Evolutionary conservation across 2,888 invertebrate species (phyloP).

Genomic region (Leptinotarsa tumamoca): DNA sequence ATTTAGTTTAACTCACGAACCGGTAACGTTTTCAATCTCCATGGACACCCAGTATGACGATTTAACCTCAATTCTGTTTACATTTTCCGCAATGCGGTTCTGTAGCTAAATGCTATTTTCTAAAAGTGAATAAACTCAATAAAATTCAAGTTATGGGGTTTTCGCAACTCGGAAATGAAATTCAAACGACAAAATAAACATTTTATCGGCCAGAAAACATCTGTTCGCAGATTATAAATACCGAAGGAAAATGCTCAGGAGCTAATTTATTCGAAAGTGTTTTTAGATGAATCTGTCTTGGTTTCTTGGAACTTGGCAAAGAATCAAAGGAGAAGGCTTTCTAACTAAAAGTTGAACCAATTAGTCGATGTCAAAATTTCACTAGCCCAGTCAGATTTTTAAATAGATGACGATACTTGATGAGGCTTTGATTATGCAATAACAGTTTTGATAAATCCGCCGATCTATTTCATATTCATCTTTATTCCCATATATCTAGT

Average conservation of each 20-base stretch:
- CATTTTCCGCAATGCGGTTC: constrained; percentile 1
- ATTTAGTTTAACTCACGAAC: too few relatives aligned
- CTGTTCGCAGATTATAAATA: constrained; percentile 21
- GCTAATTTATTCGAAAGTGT: constrained; percentile 12
- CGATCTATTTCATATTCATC: too few relatives aligned
- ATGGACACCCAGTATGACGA: too few relatives aligned
- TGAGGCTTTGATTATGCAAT: too few relatives aligned
- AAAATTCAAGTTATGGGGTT: constrained; percentile 13
- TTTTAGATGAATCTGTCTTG: constrained; percentile 9
- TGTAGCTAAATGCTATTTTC: background rate
- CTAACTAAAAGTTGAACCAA: constrained; percentile 2
- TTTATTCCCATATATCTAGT: too few relatives aligned
- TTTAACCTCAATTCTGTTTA: background rate
- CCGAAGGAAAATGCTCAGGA: constrained; percentile 1
- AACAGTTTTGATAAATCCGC: too few relatives aligned
- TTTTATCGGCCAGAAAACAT: constrained; percentile 25
- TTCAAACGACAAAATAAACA: constrained; percentile 21
- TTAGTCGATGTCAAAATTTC: constrained; percentile 8
- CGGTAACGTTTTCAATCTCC: too few relatives aligned
- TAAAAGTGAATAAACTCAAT: constrained; percentile 15
- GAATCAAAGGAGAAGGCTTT: constrained; percentile 7
- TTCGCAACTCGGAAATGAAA: constrained; percentile 22
- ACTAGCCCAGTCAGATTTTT: background rate
- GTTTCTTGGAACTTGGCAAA: constrained; percentile 17
- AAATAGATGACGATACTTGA: background rate